Evolutionary conservation across 1,140 invertebrate species (phyloP).

Genomic region (Myzus persicae): DNA sequence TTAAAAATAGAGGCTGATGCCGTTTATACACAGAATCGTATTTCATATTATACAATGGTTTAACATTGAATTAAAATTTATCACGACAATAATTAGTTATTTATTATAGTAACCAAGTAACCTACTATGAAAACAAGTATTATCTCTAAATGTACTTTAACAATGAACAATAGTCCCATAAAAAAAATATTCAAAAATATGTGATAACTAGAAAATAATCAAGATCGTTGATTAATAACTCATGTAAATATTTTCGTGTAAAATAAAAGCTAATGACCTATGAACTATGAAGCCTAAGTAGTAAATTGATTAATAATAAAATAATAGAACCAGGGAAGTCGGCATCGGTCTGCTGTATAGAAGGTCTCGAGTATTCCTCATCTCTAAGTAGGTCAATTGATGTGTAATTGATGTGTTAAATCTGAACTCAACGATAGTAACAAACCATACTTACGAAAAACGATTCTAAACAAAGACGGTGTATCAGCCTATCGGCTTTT

Average conservation of each 20-base stretch:
- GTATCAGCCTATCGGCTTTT: neutral
- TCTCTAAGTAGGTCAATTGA: neutral
- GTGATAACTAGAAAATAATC: neutral
- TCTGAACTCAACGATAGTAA: neutral
- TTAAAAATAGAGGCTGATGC: neutral
- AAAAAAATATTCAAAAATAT: neutral
- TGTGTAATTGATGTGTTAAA: neutral
- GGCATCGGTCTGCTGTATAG: neutral
- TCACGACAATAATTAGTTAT: neutral
- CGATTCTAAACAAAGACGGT: neutral
- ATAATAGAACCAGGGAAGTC: neutral
- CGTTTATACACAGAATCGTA: neutral
- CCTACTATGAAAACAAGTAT: neutral
- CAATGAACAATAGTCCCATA: neutral
- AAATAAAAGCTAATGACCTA: neutral
- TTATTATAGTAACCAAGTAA: too few species aligned
- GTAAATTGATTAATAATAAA: neutral
- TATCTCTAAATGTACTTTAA: neutral
- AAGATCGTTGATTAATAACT: neutral
- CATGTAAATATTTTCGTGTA: neutral
- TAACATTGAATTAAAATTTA: neutral
- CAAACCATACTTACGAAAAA: neutral
- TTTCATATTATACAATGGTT: neutral
- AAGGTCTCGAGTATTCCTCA: neutral
- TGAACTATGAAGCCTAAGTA: neutral